Conservation (phyloP, 2,113 vertebrate genomes). For the Sardina pilchardus region DNA sequence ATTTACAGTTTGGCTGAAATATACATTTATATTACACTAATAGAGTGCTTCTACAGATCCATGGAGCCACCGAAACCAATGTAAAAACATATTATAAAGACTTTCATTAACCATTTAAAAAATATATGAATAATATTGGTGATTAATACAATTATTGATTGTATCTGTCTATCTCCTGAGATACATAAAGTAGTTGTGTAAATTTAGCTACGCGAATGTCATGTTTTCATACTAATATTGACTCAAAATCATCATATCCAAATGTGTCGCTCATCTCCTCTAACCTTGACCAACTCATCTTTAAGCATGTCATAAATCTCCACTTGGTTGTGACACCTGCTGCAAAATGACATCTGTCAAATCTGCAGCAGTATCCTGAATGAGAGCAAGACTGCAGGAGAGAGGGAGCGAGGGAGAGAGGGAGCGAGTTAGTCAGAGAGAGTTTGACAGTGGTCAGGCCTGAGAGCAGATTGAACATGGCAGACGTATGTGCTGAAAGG, state of each 20-base stretch:
- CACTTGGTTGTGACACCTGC: not conserved
- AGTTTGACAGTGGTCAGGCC: conserved; percentile 10
- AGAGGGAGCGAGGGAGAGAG: conserved; percentile 9
- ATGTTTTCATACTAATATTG: not conserved
- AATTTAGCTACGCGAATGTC: not conserved
- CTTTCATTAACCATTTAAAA: not conserved
- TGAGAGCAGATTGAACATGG: conserved; percentile 1
- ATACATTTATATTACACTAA: conserved; percentile 24
- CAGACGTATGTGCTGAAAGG: conserved; percentile 54
- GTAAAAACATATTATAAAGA: not conserved
- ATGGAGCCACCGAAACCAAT: conserved; percentile 25
- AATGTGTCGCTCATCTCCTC: not conserved
- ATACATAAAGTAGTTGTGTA: not conserved
- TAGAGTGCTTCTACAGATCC: not conserved
- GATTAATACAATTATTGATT: not conserved
- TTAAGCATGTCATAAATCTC: not conserved
- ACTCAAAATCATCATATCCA: not conserved
- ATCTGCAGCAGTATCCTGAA: not conserved
- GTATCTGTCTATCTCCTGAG: not conserved
- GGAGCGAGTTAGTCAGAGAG: conserved; percentile 46
- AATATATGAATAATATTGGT: not conserved
- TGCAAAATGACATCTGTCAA: not conserved
- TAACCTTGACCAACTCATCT: not conserved
- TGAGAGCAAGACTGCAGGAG: not conserved
- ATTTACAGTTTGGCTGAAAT: conserved; percentile 46